Base-by-base conservation (phyloP, 2,888 invertebrate species). In the Drosophila tripunctata region DNA sequence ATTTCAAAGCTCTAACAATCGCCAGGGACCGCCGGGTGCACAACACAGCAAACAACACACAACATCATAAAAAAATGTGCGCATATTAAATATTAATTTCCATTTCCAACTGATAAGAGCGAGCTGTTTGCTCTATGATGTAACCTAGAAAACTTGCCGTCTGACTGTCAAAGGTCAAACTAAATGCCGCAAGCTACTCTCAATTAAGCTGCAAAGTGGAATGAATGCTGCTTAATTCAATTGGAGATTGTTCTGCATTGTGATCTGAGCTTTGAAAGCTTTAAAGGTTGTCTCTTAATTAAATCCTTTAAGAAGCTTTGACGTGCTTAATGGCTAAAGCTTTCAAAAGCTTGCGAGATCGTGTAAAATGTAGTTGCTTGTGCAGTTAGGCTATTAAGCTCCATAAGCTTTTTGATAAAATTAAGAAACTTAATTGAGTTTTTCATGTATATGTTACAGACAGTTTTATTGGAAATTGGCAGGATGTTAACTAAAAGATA, bases 21-120 rank as follows among this genome's bases (percentile, higher is more conserved):
- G 57, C 33, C 48, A 38, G 67, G 52, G 47, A 44, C 43, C 22
- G 17, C 43, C 22, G 17, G 12, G 48, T 27, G 48, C 24, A 50
- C 24, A 36, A 36, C 12, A 38, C n/a, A n/a, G n/a, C n/a, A 41
- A 41, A 33, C 48, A 36, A 36, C 7, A 48, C 35, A 58, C 27
- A 54, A 70, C 61, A 75, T 71, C 48, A 61, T 64, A 71, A 83
- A 83, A 83, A 83, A 84, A 81, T 81, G 82, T 81, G 82, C 61
- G 67, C 63, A 58, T 69, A 82, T 82, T 82, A 82, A 82, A 82
- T 87, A 87, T 82, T 82, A 81, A 82, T 82, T 87, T 81, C 87
- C 86, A 81, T 87, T 82, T 85, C 36, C 54, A 64, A 85, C 75
- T 82, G 81, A 87, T 85, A 82, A 87, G 79, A 66, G 61, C 60